Evolutionary conservation across 2,797 vertebrate genomes (phyloP).

Genomic region (Melanotaenia pygmaea): DNA sequence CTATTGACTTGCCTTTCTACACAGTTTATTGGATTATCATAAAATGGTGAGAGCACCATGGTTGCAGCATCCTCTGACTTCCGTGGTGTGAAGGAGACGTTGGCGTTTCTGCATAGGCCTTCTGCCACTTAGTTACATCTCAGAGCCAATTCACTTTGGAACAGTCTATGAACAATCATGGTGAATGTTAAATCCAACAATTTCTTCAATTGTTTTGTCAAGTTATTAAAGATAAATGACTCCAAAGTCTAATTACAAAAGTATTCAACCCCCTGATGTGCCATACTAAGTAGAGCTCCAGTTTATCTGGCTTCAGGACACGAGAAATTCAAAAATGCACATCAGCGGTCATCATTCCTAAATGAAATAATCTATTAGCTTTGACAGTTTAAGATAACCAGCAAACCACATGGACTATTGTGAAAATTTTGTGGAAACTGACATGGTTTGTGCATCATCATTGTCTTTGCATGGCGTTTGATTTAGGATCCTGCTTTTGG

Average conservation of each 20-base stretch:
- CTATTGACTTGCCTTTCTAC: slow-evolving; percentile 72
- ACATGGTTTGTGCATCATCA: too few relatives aligned
- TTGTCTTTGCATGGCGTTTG: too few relatives aligned
- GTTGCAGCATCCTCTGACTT: slow-evolving; percentile 35
- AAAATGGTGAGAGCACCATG: slow-evolving; percentile 61
- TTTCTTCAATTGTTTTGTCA: neutral
- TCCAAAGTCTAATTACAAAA: neutral
- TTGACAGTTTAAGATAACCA: neutral
- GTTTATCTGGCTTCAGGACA: neutral
- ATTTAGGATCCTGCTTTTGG: too few relatives aligned
- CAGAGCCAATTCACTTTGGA: neutral
- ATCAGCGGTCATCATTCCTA: neutral
- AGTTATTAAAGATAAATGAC: too few relatives aligned
- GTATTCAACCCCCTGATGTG: too few relatives aligned
- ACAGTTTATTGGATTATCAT: slow-evolving; percentile 78
- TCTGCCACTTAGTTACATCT: neutral
- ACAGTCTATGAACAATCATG: neutral
- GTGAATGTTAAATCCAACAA: neutral
- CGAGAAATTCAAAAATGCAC: neutral
- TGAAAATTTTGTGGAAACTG: too few relatives aligned
- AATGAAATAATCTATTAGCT: neutral
- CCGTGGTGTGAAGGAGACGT: slow-evolving; percentile 29
- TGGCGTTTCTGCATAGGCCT: neutral
- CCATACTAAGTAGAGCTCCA: neutral
- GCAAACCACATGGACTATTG: too few relatives aligned